These are phyloP conservation scores for Dysidea cf. avara DNA, from an alignment of 37 sponge, comb jelly and placozoan genomes.

Conservation along the genomic window DNA sequence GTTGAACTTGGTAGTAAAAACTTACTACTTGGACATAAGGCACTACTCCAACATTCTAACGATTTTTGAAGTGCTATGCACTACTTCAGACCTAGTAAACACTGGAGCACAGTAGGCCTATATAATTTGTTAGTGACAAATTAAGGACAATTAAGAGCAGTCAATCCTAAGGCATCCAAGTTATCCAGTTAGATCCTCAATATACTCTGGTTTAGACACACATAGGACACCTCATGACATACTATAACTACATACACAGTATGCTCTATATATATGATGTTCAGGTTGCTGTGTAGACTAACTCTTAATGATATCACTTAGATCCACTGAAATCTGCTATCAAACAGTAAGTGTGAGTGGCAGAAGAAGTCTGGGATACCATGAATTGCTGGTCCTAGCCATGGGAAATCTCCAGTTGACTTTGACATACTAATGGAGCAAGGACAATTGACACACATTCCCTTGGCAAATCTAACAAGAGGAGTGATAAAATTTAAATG, in stretches of 20 bases:
- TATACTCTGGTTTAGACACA: constrained; percentile 60
- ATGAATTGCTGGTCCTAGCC: constrained; percentile 22
- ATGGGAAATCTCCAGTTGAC: constrained; percentile 74
- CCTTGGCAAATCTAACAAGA: constrained; percentile 71
- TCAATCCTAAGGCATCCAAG: constrained; percentile 62
- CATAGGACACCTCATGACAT: background rate
- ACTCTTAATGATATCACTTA: constrained; percentile 77
- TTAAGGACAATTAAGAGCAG: no score
- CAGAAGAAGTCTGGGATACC: no score
- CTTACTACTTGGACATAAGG: no score
- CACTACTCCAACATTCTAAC: no score
- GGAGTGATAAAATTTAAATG: background rate
- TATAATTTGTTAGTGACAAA: no score
- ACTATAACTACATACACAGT: constrained; percentile 50
- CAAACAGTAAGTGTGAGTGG: no score
- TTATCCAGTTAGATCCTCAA: constrained; percentile 79
- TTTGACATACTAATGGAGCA: constrained; percentile 74
- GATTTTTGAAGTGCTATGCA: no score
- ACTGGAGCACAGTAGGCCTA: no score
- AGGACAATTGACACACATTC: constrained; percentile 85
- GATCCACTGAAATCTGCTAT: constrained; percentile 35
- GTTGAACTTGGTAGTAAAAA: no score
- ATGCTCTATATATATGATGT: no score
- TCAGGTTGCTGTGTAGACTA: constrained; percentile 76
- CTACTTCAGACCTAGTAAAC: no score